Evolutionary conservation across 2,113 vertebrate species (phyloP).

Genomic region (Mormoops blainvillei): DNA sequence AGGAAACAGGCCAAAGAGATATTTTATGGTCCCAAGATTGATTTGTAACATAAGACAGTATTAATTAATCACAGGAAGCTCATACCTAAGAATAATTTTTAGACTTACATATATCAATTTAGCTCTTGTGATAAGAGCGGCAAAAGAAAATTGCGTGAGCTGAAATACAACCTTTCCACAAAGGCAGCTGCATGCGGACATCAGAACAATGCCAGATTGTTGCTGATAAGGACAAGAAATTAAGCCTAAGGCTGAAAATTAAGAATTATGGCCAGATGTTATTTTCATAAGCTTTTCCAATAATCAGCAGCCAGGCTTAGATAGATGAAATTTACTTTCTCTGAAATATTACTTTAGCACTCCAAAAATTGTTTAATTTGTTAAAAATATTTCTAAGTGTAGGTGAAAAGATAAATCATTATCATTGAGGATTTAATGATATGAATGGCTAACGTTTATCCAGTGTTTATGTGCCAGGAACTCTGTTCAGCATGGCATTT

Average conservation of each 20-base stretch:
- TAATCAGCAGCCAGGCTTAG: background rate
- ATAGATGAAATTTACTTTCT: constrained; percentile 30
- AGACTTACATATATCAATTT: constrained; percentile 22
- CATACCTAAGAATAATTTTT: constrained; percentile 35
- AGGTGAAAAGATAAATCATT: background rate
- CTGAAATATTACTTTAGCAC: constrained; percentile 40
- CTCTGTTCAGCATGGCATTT: background rate
- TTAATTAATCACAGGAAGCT: constrained; percentile 47
- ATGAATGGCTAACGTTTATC: background rate
- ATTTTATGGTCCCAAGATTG: background rate
- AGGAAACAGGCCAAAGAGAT: background rate
- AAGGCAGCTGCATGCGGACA: constrained; percentile 20
- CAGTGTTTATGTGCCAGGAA: background rate
- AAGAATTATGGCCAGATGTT: constrained; percentile 44
- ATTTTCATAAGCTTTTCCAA: constrained; percentile 13
- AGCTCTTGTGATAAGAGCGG: constrained; percentile 23
- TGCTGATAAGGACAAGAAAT: constrained; percentile 18
- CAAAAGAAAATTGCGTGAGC: background rate
- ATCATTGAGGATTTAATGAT: background rate
- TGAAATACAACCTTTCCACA: constrained; percentile 14
- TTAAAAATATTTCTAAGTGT: background rate
- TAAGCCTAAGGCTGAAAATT: constrained; percentile 44
- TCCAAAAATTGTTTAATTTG: constrained; percentile 16
- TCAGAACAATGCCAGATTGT: background rate
- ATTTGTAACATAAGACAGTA: background rate